Percentiles rank a stretch among this genome's conserved stretches.
These are phyloP conservation scores for Drosophila atripex DNA, from an alignment of 2,888 invertebrate species.

Conservation along the genomic window DNA sequence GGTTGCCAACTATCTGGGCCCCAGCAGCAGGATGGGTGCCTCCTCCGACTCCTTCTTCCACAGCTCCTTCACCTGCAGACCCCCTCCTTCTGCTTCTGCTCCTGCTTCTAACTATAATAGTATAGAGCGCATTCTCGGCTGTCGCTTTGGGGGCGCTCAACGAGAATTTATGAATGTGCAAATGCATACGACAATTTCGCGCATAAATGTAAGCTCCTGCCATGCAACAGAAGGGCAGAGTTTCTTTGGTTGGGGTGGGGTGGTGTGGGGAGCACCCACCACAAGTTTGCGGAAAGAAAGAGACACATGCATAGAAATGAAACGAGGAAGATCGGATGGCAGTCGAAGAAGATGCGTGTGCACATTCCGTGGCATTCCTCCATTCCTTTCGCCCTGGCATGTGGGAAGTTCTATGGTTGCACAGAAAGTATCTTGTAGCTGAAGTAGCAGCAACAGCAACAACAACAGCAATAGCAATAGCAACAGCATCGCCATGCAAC, in stretches of 20 bases:
- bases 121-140: conserved; percentile 56
- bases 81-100: neutral
- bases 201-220: conserved; percentile 77
- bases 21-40: neutral
- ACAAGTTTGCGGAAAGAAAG: conserved; percentile 29
- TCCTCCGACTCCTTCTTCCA: neutral
- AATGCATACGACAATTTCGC: conserved; percentile 79
- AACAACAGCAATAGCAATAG: conserved; percentile 8
- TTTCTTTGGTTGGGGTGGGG: neutral
- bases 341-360: conserved; percentile 76
- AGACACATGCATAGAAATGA: neutral
- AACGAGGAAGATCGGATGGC: conserved; percentile 45
- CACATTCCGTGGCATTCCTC: conserved; percentile 73
- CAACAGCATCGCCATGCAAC: conserved; percentile 17
- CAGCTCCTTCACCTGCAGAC: neutral
- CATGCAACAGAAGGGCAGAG: conserved; percentile 8
- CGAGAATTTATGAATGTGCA: conserved; percentile 79
- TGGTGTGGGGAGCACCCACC: conserved; percentile 27
- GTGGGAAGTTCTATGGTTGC: conserved; percentile 73
- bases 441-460: conserved; percentile 32
- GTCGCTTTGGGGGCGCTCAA: conserved; percentile 77
- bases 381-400: conserved; percentile 49
- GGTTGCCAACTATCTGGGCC: conserved; percentile 50
- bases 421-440: conserved; percentile 74
- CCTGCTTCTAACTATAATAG: conserved; percentile 17